Conservation (phyloP, 2,797 vertebrate genomes). For the Eulemur rubriventer region DNA sequence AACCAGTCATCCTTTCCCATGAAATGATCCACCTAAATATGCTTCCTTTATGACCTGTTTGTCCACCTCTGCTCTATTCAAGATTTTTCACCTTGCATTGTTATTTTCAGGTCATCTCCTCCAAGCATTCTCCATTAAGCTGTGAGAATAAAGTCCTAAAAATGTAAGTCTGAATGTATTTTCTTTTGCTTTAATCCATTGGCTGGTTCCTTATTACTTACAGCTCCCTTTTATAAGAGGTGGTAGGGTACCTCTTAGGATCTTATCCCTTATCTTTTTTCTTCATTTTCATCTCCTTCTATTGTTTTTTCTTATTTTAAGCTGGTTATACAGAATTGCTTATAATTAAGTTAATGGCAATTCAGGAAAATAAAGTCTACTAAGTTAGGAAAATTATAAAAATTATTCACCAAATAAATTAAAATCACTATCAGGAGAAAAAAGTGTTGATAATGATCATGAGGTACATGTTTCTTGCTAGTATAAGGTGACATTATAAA, state of each 20-base stretch:
- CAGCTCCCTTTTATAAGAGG: background rate
- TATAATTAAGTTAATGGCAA: background rate
- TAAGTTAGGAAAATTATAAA: background rate
- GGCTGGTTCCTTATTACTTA: background rate
- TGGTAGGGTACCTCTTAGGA: background rate
- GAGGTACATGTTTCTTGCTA: background rate
- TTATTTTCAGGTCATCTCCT: background rate
- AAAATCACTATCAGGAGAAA: background rate
- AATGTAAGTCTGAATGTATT: background rate
- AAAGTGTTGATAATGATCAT: background rate
- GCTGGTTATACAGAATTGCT: background rate
- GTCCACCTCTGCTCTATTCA: background rate
- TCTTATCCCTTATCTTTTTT: background rate
- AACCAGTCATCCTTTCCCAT: background rate
- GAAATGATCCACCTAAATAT: background rate
- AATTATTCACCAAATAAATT: background rate
- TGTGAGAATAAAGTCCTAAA: background rate
- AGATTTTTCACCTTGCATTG: background rate
- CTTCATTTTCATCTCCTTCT: background rate
- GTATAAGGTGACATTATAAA: background rate
- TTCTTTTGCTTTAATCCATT: background rate
- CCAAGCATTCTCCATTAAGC: background rate
- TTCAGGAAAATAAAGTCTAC: background rate
- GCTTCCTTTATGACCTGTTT: background rate
- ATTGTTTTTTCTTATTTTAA: background rate